These are phyloP conservation scores for Acleris cristana DNA, from an alignment of 2,888 invertebrate species.

Conservation along the genomic window DNA sequence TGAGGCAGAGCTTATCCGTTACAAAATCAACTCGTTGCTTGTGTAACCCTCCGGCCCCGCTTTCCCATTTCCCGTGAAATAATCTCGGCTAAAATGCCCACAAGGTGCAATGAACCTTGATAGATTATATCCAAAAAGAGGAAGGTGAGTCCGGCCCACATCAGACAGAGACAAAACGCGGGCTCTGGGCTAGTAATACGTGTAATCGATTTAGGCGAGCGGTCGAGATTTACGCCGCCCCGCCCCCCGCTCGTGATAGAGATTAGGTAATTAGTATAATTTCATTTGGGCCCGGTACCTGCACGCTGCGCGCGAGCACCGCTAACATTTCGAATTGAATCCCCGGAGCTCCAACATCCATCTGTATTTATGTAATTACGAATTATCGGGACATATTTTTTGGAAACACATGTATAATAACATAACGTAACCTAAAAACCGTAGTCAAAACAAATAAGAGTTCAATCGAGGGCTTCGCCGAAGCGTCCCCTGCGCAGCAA, in stretches of 20 bases:
- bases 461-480: conserved; percentile 27
- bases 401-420: conserved; percentile 11
- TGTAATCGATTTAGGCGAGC: conserved; percentile 78
- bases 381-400: not conserved
- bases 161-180: conserved; percentile 77
- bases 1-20: conserved; percentile 18
- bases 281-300: conserved; percentile 68
- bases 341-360: conserved; percentile 44
- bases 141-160: conserved; percentile 70
- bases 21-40: conserved; percentile 34
- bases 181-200: conserved; percentile 72
- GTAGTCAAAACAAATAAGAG: conserved; percentile 32
- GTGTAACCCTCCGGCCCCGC: conserved; percentile 35
- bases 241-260: conserved; percentile 69
- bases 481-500: conserved; percentile 13
- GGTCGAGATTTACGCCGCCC: conserved; percentile 70
- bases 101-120: conserved; percentile 74
- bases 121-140: conserved; percentile 74
- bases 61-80: conserved; percentile 44
- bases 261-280: conserved; percentile 79
- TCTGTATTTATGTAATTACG: not conserved
- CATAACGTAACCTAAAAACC: conserved; percentile 25
- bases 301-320: conserved; percentile 55
- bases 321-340: conserved; percentile 44
- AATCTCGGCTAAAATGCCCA: conserved; percentile 54